Conservation (phyloP, 2,888 invertebrate species). For the Tryphoninae sp. region DNA sequence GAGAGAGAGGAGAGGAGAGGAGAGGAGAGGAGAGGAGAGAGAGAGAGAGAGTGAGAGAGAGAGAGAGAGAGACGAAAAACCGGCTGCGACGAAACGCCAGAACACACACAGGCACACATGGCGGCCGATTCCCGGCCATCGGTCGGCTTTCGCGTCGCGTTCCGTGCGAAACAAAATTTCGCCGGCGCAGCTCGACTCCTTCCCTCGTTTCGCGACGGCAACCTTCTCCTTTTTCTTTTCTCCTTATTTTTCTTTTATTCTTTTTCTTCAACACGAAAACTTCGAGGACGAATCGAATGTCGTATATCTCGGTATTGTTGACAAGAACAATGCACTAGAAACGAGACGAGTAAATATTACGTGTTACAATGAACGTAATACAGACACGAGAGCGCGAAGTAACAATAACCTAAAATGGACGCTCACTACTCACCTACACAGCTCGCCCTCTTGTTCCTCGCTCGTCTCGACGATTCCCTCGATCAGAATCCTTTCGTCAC, state of each 20-base stretch:
- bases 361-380: neutral
- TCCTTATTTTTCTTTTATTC: neutral
- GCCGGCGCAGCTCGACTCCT: constrained; percentile 15
- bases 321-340: neutral
- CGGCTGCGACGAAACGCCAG: constrained; percentile 54
- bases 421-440: constrained; percentile 75
- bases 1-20: too few relatives aligned
- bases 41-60: too few relatives aligned
- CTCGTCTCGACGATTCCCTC: constrained; percentile 83
- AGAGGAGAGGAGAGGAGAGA: too few relatives aligned
- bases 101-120: constrained; percentile 47
- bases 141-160: constrained; percentile 28
- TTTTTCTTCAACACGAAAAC: neutral
- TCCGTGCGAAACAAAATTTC: constrained; percentile 51
- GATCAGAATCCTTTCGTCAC: constrained; percentile 83
- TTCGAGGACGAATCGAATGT: neutral
- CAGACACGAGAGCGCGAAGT: too few relatives aligned
- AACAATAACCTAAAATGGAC: constrained; percentile 5
- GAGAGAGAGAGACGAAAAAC: constrained; percentile 34
- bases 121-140: constrained; percentile 54
- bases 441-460: constrained; percentile 80
- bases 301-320: neutral
- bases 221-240: neutral
- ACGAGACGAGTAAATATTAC: neutral
- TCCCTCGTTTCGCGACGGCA: neutral